phyloP scores from a whole-genome alignment of 2,797 vertebrate genomes.

The Heliangelus exortis region DNA sequence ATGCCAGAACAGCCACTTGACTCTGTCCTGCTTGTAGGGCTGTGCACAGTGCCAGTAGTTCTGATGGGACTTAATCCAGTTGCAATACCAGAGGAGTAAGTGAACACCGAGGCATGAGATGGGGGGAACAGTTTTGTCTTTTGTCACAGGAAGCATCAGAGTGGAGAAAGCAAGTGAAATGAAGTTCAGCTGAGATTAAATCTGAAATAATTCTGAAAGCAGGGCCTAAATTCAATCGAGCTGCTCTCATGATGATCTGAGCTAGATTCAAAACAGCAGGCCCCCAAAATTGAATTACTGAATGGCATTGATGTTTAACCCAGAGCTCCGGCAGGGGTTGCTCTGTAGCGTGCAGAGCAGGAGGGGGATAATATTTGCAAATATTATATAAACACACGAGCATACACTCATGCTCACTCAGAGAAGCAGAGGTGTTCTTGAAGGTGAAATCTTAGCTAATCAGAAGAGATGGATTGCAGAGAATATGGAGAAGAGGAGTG shows the following conservation, averaged over 20 bases:
- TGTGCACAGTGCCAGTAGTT: background rate
- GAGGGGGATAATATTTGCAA: slow-evolving; percentile 47
- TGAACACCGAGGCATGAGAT: background rate
- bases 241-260: background rate
- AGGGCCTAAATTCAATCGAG: background rate
- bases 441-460: slow-evolving; percentile 73
- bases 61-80: background rate
- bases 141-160: background rate
- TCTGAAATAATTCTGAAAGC: background rate
- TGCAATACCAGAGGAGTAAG: background rate
- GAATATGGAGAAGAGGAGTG: slow-evolving; percentile 62
- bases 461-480: slow-evolving; percentile 64
- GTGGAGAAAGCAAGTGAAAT: background rate
- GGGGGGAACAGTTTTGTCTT: background rate
- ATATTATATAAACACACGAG: background rate
- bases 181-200: background rate
- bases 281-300: slow-evolving; percentile 19
- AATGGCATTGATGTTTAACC: slow-evolving; percentile 2
- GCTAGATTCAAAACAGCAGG: slow-evolving; percentile 44
- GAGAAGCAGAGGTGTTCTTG: slow-evolving; percentile 53
- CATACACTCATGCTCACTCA: background rate
- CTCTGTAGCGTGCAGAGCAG: background rate
- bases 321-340: background rate
- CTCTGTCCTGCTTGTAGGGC: background rate
- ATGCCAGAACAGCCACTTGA: background rate